Conservation (phyloP, 2,113 vertebrate species). For the Sigmodon hispidus region DNA sequence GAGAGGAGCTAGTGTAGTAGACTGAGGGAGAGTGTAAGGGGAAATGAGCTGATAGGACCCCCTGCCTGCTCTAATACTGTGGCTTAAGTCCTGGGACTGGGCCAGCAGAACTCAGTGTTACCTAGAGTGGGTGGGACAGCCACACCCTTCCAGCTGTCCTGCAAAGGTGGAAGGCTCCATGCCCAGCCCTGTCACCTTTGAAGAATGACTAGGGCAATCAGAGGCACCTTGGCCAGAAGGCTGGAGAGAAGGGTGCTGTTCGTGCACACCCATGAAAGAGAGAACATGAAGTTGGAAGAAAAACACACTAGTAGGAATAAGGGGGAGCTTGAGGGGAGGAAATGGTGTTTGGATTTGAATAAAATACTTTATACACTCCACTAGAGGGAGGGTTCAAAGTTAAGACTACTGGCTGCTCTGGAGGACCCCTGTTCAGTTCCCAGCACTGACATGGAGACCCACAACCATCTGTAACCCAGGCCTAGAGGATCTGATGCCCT, state of each 20-base stretch:
- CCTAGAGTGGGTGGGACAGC: background rate
- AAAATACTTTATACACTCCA: background rate
- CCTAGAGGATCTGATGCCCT: background rate
- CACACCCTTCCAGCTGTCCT: background rate
- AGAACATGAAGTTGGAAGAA: background rate
- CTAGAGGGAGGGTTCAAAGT: background rate
- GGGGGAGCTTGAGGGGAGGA: background rate
- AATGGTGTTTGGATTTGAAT: background rate
- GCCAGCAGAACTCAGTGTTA: background rate
- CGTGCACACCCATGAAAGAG: background rate
- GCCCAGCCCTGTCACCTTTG: background rate
- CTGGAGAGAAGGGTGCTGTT: background rate
- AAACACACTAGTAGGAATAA: background rate
- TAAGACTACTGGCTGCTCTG: background rate
- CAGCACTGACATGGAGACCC: background rate
- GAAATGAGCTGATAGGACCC: background rate
- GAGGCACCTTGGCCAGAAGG: background rate
- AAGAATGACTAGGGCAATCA: background rate
- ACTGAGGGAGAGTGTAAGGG: background rate
- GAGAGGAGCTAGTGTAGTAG: background rate
- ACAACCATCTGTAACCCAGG: background rate
- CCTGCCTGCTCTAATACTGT: background rate
- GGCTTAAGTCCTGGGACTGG: background rate
- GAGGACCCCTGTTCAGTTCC: background rate
- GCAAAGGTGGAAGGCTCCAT: background rate